Evolutionary conservation across 2,888 invertebrate genomes (phyloP), one percentile per base, ranked within the genome.

Genomic region (Timema podura): DNA sequence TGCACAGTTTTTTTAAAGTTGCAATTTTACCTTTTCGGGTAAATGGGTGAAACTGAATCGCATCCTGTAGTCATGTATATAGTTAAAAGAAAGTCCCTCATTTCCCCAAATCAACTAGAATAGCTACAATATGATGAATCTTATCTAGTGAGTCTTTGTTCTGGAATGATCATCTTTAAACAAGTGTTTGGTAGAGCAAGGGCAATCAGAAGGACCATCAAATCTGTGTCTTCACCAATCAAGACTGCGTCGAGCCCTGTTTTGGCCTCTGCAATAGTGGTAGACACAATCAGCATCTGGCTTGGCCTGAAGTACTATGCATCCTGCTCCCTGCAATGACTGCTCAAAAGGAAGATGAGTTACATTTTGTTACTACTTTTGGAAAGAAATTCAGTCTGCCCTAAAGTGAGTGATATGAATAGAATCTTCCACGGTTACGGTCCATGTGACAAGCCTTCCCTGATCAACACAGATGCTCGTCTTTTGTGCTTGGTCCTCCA

Each of bases 401-500:
- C 5, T 15, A 54, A 16, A 16, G 54, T 54, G 54, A 54, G n/a
- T n/a, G n/a, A n/a, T n/a, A n/a, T n/a, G 13, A 15, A 57, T 30
- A 57, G n/a, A 57, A 57, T 57, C 9, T 57, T 57, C 57, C 5
- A 57, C 57, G 9, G 57, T 9, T 57, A 57, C 57, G 30, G n/a
- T 57, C 57, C 57, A 57, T 6, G 57, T 57, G 57, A n/a, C 15
- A 13, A 57, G 15, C 8, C 57, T 57, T 57, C 15, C 57, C 57
- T 57, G 57, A 57, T n/a, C 57, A 30, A 57, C n/a, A 1, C n/a
- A 57, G 30, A 57, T 57, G 57, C 15, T 57, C 13, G 13, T 57
- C 13, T 57, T 57, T 57, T 5, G n/a, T 57, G 57, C 57, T 57
- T n/a, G 57, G 57, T 57, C 57, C 57, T 57, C 57, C 15, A n/a